phyloP scores from a whole-genome alignment of 2,113 vertebrate genomes.

The Boleophthalmus pectinirostris region DNA sequence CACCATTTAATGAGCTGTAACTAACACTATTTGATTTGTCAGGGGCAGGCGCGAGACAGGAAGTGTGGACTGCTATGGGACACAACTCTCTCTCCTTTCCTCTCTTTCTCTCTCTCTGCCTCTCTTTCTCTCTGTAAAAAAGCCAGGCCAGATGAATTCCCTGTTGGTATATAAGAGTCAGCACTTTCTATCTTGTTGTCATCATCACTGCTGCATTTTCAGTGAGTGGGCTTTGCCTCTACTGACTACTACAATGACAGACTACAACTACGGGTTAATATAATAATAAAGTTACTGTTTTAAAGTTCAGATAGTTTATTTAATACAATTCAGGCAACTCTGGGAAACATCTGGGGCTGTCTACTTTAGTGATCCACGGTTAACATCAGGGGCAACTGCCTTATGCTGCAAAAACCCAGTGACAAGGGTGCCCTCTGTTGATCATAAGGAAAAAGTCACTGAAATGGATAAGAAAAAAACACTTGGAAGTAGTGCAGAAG shows the following conservation, averaged over 20 bases:
- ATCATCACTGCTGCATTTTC: conserved; percentile 12
- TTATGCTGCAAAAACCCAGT: conserved; percentile 43
- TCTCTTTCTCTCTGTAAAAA: conserved; percentile 19
- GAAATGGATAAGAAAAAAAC: neutral
- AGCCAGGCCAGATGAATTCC: conserved; percentile 22
- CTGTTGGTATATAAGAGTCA: conserved; percentile 31
- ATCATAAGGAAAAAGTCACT: neutral
- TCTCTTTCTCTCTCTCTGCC: conserved; percentile 2
- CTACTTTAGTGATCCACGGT: neutral
- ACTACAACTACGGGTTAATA: neutral
- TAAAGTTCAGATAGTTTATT: neutral
- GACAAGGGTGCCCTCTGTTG: conserved; percentile 59
- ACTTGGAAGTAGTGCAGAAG: conserved; percentile 15
- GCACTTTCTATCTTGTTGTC: conserved; percentile 29
- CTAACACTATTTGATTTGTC: conserved; percentile 28
- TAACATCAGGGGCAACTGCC: conserved; percentile 64
- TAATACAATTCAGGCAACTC: neutral
- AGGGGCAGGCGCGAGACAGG: conserved; percentile 37
- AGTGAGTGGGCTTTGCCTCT: neutral
- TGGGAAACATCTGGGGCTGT: neutral
- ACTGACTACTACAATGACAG: conserved; percentile 1
- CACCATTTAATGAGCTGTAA: conserved; percentile 21
- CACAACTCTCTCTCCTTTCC: neutral
- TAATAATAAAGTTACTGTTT: neutral
- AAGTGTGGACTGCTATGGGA: conserved; percentile 45